Base-by-base conservation (phyloP, 2,888 invertebrate genomes). In the Chalcosyrphus nemorum region DNA sequence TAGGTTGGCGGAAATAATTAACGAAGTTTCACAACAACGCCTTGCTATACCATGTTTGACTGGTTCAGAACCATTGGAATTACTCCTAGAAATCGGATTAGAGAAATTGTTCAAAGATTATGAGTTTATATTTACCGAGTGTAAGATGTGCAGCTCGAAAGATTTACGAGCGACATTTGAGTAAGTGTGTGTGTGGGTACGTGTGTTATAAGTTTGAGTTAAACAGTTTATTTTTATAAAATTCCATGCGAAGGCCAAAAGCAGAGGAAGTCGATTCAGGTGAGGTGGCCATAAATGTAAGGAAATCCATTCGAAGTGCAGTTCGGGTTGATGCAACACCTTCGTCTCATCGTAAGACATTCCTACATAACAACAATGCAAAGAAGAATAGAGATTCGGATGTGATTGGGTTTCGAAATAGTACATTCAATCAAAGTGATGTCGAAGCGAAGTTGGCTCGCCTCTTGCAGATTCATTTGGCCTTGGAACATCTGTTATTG, bases 51-150 rank as follows among this genome's bases (percentile, higher is more conserved):
- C 92, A 2, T 89, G 90, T 45, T 86, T 92, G 0, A 89, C 88
- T 41, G 92, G 91, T 1, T 88, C 90, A 0, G 91, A 92, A 75
- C 91, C 92, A 0, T 86, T 92, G 68, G 92, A 92, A 86, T 78
- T 92, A 17, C 86, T 92, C 15, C 75, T 92, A n/a, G 92, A 92
- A 89, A 91, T 92, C 61, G 92, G 92, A 4, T 85, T 92, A 71
- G 91, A 92, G 71, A 92, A 92, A 85, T 75, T 91, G 1, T 88
- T 88, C 43, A 92, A 91, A 86, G 92, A 92, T 50, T 92, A 91
- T 61, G 90, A 91, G 82, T 90, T 89, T 27, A 91, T 92, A 47
- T 91, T 90, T 61, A 88, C 87, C 1, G 91, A 91, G 74, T 90
- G 91, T 76, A 90, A 91, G 87, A 87, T 92, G 21, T 91, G 91